These are phyloP conservation scores for Gastrophryne carolinensis DNA, from an alignment of 2,797 vertebrate genomes.

Conservation along the genomic window DNA sequence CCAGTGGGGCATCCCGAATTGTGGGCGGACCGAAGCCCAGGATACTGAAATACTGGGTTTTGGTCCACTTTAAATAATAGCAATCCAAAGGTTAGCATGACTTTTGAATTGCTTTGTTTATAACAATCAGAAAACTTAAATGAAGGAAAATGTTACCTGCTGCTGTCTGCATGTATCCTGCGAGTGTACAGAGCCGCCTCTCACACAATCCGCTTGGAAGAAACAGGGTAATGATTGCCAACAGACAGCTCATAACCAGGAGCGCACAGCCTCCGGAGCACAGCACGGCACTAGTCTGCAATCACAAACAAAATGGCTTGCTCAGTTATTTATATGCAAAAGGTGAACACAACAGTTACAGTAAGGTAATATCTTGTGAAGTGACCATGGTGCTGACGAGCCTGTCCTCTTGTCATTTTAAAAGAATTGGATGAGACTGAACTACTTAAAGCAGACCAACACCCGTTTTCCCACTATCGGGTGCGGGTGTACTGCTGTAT, in stretches of 20 bases:
- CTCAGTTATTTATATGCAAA: not conserved
- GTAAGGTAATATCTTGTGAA: not conserved
- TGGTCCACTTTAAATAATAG: no score
- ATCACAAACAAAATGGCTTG: constrained; percentile 42
- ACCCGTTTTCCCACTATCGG: no score
- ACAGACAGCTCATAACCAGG: constrained; percentile 84
- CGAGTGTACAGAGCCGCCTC: constrained; percentile 84
- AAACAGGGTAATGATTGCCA: constrained; percentile 88
- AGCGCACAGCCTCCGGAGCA: constrained; percentile 87
- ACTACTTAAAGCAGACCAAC: no score
- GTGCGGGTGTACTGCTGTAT: no score
- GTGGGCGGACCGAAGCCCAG: no score
- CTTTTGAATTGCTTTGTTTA: no score
- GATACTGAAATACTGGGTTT: no score
- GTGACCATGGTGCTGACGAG: not conserved
- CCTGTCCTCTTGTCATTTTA: no score
- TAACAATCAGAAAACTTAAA: no score
- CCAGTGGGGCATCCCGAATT: no score
- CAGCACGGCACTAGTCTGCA: constrained; percentile 88
- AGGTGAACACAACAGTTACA: not conserved
- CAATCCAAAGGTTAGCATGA: no score
- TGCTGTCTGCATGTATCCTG: constrained; percentile 92
- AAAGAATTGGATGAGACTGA: no score
- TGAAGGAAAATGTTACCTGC: constrained; percentile 72
- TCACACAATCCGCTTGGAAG: constrained; percentile 86